phyloP scores from a whole-genome alignment of 2,113 vertebrate genomes.

The Menura novaehollandiae region DNA sequence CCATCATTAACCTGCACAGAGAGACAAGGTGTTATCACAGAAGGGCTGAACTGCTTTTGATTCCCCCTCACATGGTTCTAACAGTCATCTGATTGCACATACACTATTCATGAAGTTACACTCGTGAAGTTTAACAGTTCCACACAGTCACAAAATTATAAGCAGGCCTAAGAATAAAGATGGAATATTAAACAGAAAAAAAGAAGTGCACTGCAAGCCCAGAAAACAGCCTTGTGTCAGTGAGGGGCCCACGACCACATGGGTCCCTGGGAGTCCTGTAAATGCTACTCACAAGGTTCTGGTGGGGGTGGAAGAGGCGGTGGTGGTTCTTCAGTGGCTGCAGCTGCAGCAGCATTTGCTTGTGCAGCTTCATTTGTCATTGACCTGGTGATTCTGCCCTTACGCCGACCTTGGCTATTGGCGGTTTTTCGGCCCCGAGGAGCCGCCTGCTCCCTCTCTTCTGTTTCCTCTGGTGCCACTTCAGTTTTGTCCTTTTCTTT shows the following conservation, averaged over 20 bases:
- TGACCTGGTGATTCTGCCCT: constrained; percentile 95
- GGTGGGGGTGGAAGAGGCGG: constrained; percentile 76
- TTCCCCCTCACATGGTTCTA: neutral
- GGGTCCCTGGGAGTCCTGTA: neutral
- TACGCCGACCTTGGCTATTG: constrained; percentile 95
- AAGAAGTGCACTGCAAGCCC: neutral
- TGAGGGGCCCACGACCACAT: neutral
- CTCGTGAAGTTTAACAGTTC: neutral
- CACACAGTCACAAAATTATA: neutral
- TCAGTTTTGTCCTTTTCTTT: constrained; percentile 98
- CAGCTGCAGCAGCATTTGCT: constrained; percentile 78
- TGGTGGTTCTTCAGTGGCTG: constrained; percentile 82
- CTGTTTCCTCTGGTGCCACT: constrained; percentile 84
- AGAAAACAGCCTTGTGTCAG: neutral
- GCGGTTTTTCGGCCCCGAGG: constrained; percentile 95
- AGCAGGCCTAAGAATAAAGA: neutral
- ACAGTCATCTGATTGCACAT: neutral
- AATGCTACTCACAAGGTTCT: constrained; percentile 79
- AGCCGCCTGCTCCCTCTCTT: constrained; percentile 90
- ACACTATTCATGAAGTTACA: neutral
- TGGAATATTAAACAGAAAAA: neutral
- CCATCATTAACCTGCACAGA: neutral
- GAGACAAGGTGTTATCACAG: neutral
- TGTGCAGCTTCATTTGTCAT: constrained; percentile 96
- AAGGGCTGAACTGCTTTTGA: neutral